These are phyloP conservation scores for Ormyrus pomaceus DNA, from an alignment of 2,888 invertebrate genomes.

Conservation along the genomic window DNA sequence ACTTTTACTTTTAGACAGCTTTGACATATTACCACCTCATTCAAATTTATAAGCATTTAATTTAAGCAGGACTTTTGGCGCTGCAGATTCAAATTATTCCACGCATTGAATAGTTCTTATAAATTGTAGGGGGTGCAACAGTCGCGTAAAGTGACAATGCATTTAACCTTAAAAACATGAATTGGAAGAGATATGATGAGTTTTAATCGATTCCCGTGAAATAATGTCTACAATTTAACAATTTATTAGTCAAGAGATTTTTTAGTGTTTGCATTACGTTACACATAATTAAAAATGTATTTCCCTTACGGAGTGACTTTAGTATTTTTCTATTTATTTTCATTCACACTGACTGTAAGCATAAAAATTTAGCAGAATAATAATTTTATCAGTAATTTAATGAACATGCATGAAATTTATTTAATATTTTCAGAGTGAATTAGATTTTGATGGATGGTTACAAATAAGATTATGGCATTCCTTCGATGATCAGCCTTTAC, in stretches of 20 bases:
- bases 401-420: slow-evolving; percentile 20
- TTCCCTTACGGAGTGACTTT: slow-evolving; percentile 26
- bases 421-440: slow-evolving; percentile 76
- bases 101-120: no score
- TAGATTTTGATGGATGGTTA: slow-evolving; percentile 87
- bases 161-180: slow-evolving; percentile 50
- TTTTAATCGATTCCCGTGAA: slow-evolving; percentile 45
- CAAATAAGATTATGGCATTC: slow-evolving; percentile 84
- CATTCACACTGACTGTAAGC: slow-evolving; percentile 53
- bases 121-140: not conserved
- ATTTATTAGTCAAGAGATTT: slow-evolving; percentile 40
- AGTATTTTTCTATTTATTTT: slow-evolving; percentile 40
- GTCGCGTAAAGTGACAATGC: slow-evolving; percentile 23
- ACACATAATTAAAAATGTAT: slow-evolving; percentile 40
- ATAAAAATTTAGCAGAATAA: not conserved
- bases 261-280: slow-evolving; percentile 9
- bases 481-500: slow-evolving; percentile 77
- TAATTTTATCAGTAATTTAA: slow-evolving; percentile 5
- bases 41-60: no score
- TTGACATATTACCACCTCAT: no score
- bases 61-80: no score
- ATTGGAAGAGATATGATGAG: slow-evolving; percentile 27
- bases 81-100: no score
- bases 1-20: no score
- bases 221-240: slow-evolving; percentile 32